Evolutionary conservation across 1,140 invertebrate species (phyloP), one percentile per base, ranked within the genome.

Genomic region (Megathymus violae): DNA sequence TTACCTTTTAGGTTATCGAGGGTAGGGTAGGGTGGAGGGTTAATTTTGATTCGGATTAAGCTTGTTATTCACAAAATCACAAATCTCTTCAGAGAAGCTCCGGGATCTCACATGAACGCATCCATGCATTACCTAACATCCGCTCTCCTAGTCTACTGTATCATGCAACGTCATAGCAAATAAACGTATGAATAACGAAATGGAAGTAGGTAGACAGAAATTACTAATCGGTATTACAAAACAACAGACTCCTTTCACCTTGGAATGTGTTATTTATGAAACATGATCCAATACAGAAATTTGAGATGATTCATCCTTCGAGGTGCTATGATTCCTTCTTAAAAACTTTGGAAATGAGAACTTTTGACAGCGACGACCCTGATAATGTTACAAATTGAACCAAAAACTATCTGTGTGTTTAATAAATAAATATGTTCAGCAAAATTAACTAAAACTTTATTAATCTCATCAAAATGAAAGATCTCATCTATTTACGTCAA

Each of bases 401-500:
- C n/a, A n/a, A n/a, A n/a, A n/a, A n/a, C n/a, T n/a, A n/a, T n/a
- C n/a, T n/a, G n/a, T n/a, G n/a, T n/a, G n/a, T n/a, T n/a, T n/a
- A n/a, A n/a, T n/a, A n/a, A n/a, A n/a, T n/a, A n/a, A n/a, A n/a
- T n/a, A n/a, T n/a, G n/a, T n/a, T n/a, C 51, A 54, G 36, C 36
- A 27, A 41, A 46, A 43, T 11, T 56, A 27, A 56, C 17, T 13
- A 16, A 43, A 56, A 56, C 19, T 43, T 43, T 14, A 58, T 58
- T 58, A 46, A 46, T 58, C 54, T 58, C 44, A 58, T 41, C n/a
- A n/a, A n/a, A n/a, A n/a, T n/a, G n/a, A 46, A 44, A 46, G 41
- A 58, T 34, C 54, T 58, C 54, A 58, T 58, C 54, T 58, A 58
- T 58, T 46, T 44, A 25, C 44, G 54, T 58, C 54, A 58, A 46